Percentiles rank a stretch among this genome's conserved stretches.
Conservation (phyloP, 2,888 invertebrate genomes). For the Ophion obscuratus region DNA sequence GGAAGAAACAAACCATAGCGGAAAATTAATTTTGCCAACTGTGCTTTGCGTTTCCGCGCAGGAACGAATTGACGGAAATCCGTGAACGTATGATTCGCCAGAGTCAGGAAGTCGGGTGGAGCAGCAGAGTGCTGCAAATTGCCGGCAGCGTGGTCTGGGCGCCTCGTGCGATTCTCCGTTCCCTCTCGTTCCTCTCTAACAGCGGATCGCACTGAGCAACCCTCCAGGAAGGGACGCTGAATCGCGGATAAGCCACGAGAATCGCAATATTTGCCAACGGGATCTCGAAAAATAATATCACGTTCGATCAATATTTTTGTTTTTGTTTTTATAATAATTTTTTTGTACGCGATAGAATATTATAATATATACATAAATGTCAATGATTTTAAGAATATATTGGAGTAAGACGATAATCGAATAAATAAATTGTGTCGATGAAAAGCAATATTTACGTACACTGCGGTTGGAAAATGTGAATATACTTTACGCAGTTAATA, state of each 20-base stretch:
- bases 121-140: slow-evolving; percentile 79
- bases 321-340: slow-evolving; percentile 38
- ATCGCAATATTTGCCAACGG: slow-evolving; percentile 18
- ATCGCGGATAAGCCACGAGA: neutral
- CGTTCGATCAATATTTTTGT: slow-evolving; percentile 39
- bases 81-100: slow-evolving; percentile 76
- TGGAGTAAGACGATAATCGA: slow-evolving; percentile 17
- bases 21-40: neutral
- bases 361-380: slow-evolving; percentile 35
- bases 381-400: slow-evolving; percentile 52
- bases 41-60: slow-evolving; percentile 38
- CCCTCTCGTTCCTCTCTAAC: slow-evolving; percentile 76
- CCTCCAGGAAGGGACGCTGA: neutral
- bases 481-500: neutral
- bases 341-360: slow-evolving; percentile 57
- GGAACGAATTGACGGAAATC: slow-evolving; percentile 76
- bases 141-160: slow-evolving; percentile 80
- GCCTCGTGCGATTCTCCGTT: slow-evolving; percentile 79
- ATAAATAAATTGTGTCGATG: slow-evolving; percentile 22
- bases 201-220: slow-evolving; percentile 49
- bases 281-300: slow-evolving; percentile 24
- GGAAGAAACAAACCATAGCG: neutral
- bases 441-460: slow-evolving; percentile 4
- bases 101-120: slow-evolving; percentile 79
- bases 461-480: neutral